Percentiles rank a stretch among this genome's conserved stretches.
Conservation (phyloP, 2,888 invertebrate species). For the Pseudococcus viburni region DNA sequence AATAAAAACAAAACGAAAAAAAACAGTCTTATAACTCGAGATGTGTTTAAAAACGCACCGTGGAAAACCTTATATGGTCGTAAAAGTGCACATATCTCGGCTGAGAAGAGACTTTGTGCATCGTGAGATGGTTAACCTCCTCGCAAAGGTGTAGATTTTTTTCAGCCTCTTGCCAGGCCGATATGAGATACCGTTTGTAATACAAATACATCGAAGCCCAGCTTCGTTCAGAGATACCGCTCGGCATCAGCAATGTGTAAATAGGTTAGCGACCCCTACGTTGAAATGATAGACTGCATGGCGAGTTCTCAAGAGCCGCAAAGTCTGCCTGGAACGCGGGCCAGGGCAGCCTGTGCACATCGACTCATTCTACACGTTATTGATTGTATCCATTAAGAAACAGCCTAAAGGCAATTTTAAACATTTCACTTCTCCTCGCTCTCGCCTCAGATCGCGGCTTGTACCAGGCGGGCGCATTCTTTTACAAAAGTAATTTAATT, state of each 20-base stretch:
- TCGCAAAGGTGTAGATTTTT: slow-evolving; percentile 9
- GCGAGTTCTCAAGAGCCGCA: slow-evolving; percentile 65
- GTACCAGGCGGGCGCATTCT: slow-evolving; percentile 58
- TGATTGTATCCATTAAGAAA: slow-evolving; percentile 65
- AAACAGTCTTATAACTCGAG: not conserved
- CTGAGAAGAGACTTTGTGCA: slow-evolving; percentile 37
- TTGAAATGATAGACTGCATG: slow-evolving; percentile 64
- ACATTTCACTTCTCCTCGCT: slow-evolving; percentile 56
- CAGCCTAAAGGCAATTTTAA: slow-evolving; percentile 57
- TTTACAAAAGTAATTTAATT: slow-evolving; percentile 66
- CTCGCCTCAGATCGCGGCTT: not conserved
- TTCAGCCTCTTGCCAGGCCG: not conserved
- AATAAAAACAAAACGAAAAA: not conserved
- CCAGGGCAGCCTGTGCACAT: not conserved
- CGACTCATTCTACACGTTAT: slow-evolving; percentile 62
- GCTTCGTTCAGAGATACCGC: too few species aligned
- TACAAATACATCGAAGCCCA: not conserved
- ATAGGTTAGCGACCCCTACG: slow-evolving; percentile 62
- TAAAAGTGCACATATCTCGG: slow-evolving; percentile 33
- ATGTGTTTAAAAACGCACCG: not conserved
- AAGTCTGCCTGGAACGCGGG: slow-evolving; percentile 48
- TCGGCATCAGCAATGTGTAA: not conserved
- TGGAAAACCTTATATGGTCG: slow-evolving; percentile 8
- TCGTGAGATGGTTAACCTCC: slow-evolving; percentile 58
- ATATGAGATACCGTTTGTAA: not conserved